Percentiles rank a stretch among this genome's conserved stretches.
Conservation (phyloP, 2,888 invertebrate genomes). For the Erebia aethiops region DNA sequence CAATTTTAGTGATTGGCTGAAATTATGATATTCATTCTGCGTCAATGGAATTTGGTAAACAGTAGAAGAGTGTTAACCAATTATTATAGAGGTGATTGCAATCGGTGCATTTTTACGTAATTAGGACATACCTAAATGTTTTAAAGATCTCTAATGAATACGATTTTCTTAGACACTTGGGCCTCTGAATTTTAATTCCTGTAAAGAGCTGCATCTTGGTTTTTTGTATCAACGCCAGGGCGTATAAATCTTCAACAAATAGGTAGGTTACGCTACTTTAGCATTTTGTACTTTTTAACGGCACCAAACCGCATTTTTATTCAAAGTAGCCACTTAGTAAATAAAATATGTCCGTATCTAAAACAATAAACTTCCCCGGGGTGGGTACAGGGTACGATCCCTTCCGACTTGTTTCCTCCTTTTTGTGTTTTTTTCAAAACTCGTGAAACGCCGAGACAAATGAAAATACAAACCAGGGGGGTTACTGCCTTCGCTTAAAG, state of each 20-base stretch:
- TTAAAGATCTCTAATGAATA: too few species aligned
- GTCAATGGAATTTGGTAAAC: too few species aligned
- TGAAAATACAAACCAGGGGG: constrained; percentile 35
- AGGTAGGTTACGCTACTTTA: constrained; percentile 42
- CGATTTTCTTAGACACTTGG: too few species aligned
- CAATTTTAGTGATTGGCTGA: too few species aligned
- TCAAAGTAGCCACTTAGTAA: constrained; percentile 81
- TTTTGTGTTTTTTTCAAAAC: constrained; percentile 49
- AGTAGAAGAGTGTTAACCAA: too few species aligned
- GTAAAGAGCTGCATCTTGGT: neutral
- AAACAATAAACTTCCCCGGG: constrained; percentile 75
- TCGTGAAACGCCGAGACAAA: constrained; percentile 51
- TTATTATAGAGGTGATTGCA: too few species aligned
- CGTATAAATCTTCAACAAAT: constrained; percentile 61
- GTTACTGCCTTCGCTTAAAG: too few species aligned
- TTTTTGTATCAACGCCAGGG: constrained; percentile 41
- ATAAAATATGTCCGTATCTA: constrained; percentile 78
- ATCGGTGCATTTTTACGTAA: too few species aligned
- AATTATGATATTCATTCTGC: too few species aligned
- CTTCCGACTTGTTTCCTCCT: constrained; percentile 51
- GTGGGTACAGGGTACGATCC: constrained; percentile 57
- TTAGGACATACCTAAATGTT: too few species aligned
- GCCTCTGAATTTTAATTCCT: neutral
- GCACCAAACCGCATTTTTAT: constrained; percentile 78
- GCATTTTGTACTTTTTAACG: constrained; percentile 75